Base-by-base conservation (phyloP, 2,888 invertebrate species). In the Drosophila testacea region DNA sequence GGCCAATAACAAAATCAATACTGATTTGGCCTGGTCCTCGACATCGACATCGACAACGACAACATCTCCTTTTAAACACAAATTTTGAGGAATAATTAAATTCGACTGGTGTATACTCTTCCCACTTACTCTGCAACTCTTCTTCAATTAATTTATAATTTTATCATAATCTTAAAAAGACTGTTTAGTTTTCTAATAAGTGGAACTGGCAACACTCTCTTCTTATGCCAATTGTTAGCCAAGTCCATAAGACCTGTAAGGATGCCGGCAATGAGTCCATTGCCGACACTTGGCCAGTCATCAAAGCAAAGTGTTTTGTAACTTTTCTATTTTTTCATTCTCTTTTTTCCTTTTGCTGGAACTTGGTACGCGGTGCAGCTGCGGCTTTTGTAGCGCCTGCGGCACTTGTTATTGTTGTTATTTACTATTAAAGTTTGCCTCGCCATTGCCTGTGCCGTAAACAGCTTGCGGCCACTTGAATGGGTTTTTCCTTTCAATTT, bases 401-500 rank as follows among this genome's bases (percentile, higher is more conserved):
- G 69, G 66, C 65, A 39, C 69, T 88, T 88, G 78, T 78, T 86
- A 74, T 80, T 88, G 79, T 84, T 84, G 81, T 78, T 84, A 79
- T 84, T 88, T 86, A 84, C 89, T 83, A 79, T 83, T 72, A 86
- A 86, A 86, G 83, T 88, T 83, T 52, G 52, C 67, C 66, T 39
- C 39, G 47, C 39, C 42, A 34, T 36, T 69, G 64, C 54, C 50
- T 46, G 56, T 52, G 68, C 76, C 79, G 85, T 67, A 87, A 81
- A 81, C 87, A 82, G 84, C 87, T 73, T 65, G 83, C 47, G 80
- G 83, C 39, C 63, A 69, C 48, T 74, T 64, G 48, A 57, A 68
- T 63, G 71, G 44, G 56, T 44, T 68, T 71, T 54, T 67, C 39
- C 68, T 71, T 74, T 55, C 78, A 66, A 79, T 79, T 79, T 79